phyloP scores from a whole-genome alignment of 1,140 invertebrate genomes.

The Leptopilina clavipes region DNA sequence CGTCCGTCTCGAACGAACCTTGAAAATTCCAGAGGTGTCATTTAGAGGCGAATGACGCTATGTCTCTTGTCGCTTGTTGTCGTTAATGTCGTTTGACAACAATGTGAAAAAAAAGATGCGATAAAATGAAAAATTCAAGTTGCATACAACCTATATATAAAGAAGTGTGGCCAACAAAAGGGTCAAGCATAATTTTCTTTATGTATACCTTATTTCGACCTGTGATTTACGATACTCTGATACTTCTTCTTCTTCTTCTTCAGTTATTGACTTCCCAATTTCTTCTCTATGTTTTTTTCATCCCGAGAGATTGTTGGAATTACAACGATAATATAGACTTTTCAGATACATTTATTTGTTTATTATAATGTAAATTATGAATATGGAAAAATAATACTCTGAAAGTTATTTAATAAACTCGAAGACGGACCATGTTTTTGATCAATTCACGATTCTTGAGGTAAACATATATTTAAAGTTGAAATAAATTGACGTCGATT shows the following conservation, averaged over 20 bases:
- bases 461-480: neutral
- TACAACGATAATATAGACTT: no score
- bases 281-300: no score
- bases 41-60: constrained; percentile 52
- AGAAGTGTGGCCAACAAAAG: constrained; percentile 13
- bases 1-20: constrained; percentile 50
- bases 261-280: no score
- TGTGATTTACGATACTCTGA: constrained; percentile 38
- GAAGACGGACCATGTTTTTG: neutral
- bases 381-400: no score
- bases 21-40: constrained; percentile 52
- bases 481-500: constrained; percentile 15
- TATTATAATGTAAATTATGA: no score
- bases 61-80: constrained; percentile 47
- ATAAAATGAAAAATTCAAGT: constrained; percentile 44
- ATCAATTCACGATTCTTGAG: neutral
- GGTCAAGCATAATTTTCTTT: constrained; percentile 41
- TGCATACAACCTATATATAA: constrained; percentile 36
- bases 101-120: constrained; percentile 36
- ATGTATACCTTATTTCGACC: constrained; percentile 38
- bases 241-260: no score
- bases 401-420: constrained; percentile 7
- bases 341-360: no score
- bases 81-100: constrained; percentile 31
- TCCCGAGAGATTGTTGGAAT: no score